Base-by-base conservation (phyloP, 2,113 vertebrate genomes). In the Nothocercus nigrocapillus region DNA sequence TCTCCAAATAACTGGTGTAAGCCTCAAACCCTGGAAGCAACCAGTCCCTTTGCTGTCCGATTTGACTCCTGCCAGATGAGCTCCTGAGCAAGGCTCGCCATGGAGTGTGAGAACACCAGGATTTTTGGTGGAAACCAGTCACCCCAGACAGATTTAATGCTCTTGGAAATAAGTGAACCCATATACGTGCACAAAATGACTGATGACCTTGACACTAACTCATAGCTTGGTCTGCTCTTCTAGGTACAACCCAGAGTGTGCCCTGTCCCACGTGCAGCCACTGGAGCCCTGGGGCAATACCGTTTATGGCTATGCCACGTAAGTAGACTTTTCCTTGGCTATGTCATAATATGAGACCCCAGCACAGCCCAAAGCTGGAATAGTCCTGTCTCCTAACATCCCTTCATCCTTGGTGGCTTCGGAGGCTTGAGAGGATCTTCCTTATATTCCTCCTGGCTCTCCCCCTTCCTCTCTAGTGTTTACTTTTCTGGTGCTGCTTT, bases 261-360 rank as follows among this genome's bases (percentile, higher is more conserved):
- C 97, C 51, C 89, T 98, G 40, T 99, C 99, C 38, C 96, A 94
- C 66, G 98, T 99, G 45, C 98, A 91, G 97, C 98, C 98, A 0
- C 93, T 98, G 92, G 96, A 95, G 94, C 98, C 98, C 32, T 97
- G 96, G 85, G 98, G 98, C 54, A 99, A 99, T 82, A 99, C 98
- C 0, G 98, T 99, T 30, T 99, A 99, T 28, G 99, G 98, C 95
- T 99, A 99, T 20, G 98, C 98, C 89, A 99, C 98, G 98, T 99
- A 96, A 96, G 99, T 98, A 89, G 40, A 5, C 81, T 77, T 30
- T 40, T 49, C 20, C 3, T 3, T 61, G 27, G 68, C 63, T 22
- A 3, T 27, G 22, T 21, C 0, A 1, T 44, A 32, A 13, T 34
- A 13, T 0, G 0, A 51, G 28, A 58, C 22, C 12, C 30, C 54